Evolutionary conservation across 2,113 vertebrate species (phyloP).

Genomic region (Dinomys branickii): DNA sequence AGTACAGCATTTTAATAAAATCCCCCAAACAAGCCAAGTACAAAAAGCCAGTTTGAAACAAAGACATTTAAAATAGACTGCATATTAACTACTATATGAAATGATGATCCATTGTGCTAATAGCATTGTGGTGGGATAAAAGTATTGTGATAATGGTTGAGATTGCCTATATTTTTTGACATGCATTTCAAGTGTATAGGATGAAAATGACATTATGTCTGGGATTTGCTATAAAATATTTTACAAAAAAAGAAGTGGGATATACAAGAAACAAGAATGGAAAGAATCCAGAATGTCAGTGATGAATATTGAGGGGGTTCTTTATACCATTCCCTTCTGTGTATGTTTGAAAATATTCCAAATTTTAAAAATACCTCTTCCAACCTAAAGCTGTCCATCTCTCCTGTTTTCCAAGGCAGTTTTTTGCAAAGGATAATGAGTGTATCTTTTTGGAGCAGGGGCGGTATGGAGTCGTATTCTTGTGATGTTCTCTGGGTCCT

Average conservation of each 20-base stretch:
- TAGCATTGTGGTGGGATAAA: background rate
- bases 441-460: background rate
- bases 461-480: background rate
- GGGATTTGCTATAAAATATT: background rate
- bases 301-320: background rate
- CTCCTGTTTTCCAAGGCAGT: background rate
- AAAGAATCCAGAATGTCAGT: background rate
- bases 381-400: background rate
- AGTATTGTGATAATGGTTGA: background rate
- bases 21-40: background rate
- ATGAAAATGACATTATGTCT: background rate
- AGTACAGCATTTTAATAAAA: background rate
- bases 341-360: constrained; percentile 32
- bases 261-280: background rate
- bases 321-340: background rate
- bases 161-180: background rate
- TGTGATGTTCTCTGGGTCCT: background rate
- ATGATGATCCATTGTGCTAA: background rate
- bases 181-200: background rate
- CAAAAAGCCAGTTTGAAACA: background rate
- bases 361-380: background rate
- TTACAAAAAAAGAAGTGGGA: background rate
- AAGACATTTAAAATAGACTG: background rate
- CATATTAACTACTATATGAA: background rate
- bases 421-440: background rate